A percentile compares a stretch with the other conserved stretches of the same genome.
Evolutionary conservation across 2,888 invertebrate genomes (phyloP).

Genomic region (Stramonita haemastoma): DNA sequence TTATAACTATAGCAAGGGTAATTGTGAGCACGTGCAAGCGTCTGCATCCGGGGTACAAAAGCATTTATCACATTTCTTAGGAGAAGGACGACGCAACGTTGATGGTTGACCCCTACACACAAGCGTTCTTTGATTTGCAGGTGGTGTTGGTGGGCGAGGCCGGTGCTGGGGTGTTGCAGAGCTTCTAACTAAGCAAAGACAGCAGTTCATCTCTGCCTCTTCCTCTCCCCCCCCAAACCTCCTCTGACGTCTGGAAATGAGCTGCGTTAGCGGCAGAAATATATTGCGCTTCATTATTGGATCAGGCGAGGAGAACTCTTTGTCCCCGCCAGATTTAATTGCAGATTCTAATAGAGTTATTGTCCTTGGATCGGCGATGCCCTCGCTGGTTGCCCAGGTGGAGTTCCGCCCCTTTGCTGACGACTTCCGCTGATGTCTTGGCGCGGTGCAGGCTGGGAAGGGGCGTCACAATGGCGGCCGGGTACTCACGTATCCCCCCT

Average conservation of each 20-base stretch:
- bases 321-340: conserved; percentile 40
- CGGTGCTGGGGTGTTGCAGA: not conserved
- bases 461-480: conserved; percentile 36
- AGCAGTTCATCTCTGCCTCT: not conserved
- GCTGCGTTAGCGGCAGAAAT: conserved; percentile 32
- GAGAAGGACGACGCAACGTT: too few species aligned
- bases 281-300: conserved; percentile 45
- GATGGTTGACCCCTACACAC: not conserved
- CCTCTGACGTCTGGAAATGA: conserved; percentile 42
- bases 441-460: conserved; percentile 35
- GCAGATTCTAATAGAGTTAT: conserved; percentile 45
- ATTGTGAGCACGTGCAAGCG: too few species aligned
- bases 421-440: conserved; percentile 44
- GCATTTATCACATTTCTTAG: too few species aligned
- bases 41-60: too few species aligned
- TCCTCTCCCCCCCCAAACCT: not conserved
- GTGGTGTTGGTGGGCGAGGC: too few species aligned
- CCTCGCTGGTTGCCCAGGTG: conserved; percentile 43
- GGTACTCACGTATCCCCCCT: conserved; percentile 27
- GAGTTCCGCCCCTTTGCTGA: conserved; percentile 44
- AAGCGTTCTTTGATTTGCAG: not conserved
- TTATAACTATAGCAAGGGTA: too few species aligned
- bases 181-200: not conserved
- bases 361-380: conserved; percentile 41
- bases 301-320: conserved; percentile 40